Evolutionary conservation across 92 coral and sea anemone species (phyloP).

Genomic region (Palythoa caribaeorum): DNA sequence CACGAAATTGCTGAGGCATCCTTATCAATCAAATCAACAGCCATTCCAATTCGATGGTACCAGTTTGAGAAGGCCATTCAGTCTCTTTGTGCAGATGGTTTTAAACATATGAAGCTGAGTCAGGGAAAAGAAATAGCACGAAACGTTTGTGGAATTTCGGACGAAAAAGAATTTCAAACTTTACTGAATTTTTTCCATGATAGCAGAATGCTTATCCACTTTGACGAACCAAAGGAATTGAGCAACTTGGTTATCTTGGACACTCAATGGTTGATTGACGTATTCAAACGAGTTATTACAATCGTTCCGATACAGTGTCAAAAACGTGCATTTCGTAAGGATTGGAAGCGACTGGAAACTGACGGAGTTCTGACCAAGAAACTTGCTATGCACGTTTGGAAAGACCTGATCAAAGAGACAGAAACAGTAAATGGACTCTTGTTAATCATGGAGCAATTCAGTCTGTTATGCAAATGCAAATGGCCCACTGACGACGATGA

Average conservation of each 20-base stretch:
- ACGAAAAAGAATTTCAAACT: no score
- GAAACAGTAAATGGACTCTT: slow-evolving; percentile 40
- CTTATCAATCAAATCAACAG: slow-evolving; percentile 27
- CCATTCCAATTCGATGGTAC: slow-evolving; percentile 61
- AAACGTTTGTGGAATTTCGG: slow-evolving; percentile 38
- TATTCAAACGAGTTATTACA: slow-evolving; percentile 71
- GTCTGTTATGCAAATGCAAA: slow-evolving; percentile 64
- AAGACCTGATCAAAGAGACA: slow-evolving; percentile 26
- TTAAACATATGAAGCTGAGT: slow-evolving; percentile 36
- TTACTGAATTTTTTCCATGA: slow-evolving; percentile 66
- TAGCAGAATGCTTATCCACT: slow-evolving; percentile 65
- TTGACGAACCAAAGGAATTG: slow-evolving; percentile 49
- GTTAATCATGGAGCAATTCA: slow-evolving; percentile 71
- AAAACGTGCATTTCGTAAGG: slow-evolving; percentile 35
- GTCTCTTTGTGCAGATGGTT: slow-evolving; percentile 26
- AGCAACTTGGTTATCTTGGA: slow-evolving; percentile 55
- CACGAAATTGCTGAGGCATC: slow-evolving; percentile 44
- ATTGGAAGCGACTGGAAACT: slow-evolving; percentile 58
- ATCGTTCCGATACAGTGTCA: slow-evolving; percentile 36
- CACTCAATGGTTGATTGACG: slow-evolving; percentile 72
- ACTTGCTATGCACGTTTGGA: slow-evolving; percentile 52
- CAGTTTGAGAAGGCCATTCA: slow-evolving; percentile 68
- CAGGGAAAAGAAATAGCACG: slow-evolving; percentile 55
- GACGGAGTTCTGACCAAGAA: slow-evolving; percentile 51
- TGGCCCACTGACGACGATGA: slow-evolving; percentile 37